Evolutionary conservation across 2,113 vertebrate genomes (phyloP), one percentile per base, ranked within the genome.

Genomic region (Vicugna pacos): DNA sequence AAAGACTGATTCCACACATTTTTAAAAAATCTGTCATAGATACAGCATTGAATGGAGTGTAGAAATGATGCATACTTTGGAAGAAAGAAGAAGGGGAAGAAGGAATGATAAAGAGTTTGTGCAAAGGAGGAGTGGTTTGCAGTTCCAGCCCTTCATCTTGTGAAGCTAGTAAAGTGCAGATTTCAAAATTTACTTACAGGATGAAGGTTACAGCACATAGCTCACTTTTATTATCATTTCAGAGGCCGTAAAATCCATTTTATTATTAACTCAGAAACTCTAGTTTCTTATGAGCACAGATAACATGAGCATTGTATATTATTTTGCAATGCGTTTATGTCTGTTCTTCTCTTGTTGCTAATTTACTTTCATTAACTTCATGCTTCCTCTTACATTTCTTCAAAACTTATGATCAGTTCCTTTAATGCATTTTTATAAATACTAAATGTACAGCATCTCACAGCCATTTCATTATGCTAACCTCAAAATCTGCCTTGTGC

Each of bases 341-440:
- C 87, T 88, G 42, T 62, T 96, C 98, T 98, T 97, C 75, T 97
- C 92, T 93, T 24, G 1, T 97, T 97, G 93, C 93, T 98, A 98
- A 98, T 98, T 97, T 98, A 92, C 91, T 98, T 96, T 98, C 96
- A 95, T 98, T 98, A 97, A 97, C 97, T 97, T 96, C 95, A 97
- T 65, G 84, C 96, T 96, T 97, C 97, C 93, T 97, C 95, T 98
- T 97, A 96, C 96, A 98, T 97, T 98, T 98, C 97, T 95, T 98
- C 97, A 97, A 97, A 98, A 98, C 97, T 96, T 98, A 98, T 92
- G 97, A 94, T 81, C 96, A 65, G 65, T 81, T 97, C 92, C 91
- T 89, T 95, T 58, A 92, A 79, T 67, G 19, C 75, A 95, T 72
- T 76, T 72, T 96, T 94, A 86, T 72, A 95, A 92, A 87, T 72